Percentiles rank a stretch among this genome's conserved stretches.
phyloP scores from a whole-genome alignment of 1,140 invertebrate species.

The Solen grandis region DNA sequence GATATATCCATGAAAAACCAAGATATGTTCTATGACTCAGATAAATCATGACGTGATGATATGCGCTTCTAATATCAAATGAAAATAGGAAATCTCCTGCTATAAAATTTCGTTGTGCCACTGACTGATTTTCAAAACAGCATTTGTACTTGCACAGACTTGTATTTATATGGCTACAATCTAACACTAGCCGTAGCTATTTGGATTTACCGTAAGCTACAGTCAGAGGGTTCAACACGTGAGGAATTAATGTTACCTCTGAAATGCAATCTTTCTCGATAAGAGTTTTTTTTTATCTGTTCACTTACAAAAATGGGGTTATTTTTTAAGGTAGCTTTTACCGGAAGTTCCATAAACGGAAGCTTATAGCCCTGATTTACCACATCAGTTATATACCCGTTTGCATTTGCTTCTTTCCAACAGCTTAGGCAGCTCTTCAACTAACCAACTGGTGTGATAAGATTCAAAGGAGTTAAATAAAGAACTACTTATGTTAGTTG shows the following conservation, averaged over 20 bases:
- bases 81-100: slow-evolving; percentile 28
- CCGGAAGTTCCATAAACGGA: too few relatives aligned
- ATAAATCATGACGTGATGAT: slow-evolving; percentile 44
- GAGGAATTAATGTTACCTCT: too few relatives aligned
- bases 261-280: too few relatives aligned
- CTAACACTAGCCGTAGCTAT: slow-evolving; percentile 3
- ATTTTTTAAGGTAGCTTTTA: too few relatives aligned
- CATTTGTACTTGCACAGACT: slow-evolving; percentile 24
- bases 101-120: slow-evolving; percentile 9
- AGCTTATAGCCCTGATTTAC: too few relatives aligned
- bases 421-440: too few relatives aligned
- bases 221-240: too few relatives aligned
- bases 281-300: too few relatives aligned
- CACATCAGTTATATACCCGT: too few relatives aligned
- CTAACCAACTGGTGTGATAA: too few relatives aligned
- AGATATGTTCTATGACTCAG: slow-evolving; percentile 15
- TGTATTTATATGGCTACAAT: slow-evolving; percentile 42
- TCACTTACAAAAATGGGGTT: too few relatives aligned
- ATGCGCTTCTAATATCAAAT: slow-evolving; percentile 27
- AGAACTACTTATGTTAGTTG: not conserved
- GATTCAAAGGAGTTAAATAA: not conserved
- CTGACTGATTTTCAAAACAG: slow-evolving; percentile 33
- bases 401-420: too few relatives aligned
- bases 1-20: slow-evolving; percentile 11
- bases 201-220: not conserved